phyloP scores from a whole-genome alignment of 64 coral and sea anemone genomes.

The Pocillopora verrucosa region DNA sequence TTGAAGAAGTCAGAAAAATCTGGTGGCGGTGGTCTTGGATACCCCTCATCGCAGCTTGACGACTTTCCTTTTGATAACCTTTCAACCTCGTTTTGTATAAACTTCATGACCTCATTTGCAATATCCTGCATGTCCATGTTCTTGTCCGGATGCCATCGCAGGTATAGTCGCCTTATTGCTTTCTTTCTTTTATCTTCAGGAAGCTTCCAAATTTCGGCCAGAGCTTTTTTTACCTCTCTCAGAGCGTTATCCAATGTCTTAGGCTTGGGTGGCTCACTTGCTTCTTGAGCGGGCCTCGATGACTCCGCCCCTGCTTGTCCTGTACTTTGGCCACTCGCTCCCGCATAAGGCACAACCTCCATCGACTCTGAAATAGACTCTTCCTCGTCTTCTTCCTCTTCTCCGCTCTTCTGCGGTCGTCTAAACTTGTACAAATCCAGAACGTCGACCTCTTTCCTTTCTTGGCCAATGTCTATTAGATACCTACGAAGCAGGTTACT shows the following conservation, averaged over 20 bases:
- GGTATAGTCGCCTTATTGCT: slow-evolving; percentile 68
- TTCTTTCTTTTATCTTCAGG: slow-evolving; percentile 75
- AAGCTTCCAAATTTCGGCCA: slow-evolving; percentile 70
- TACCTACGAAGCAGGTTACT: slow-evolving; percentile 63
- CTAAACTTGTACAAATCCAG: slow-evolving; percentile 84
- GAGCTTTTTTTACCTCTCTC: slow-evolving; percentile 72
- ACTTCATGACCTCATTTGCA: slow-evolving; percentile 69
- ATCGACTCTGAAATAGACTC: slow-evolving; percentile 6
- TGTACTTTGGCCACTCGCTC: neutral
- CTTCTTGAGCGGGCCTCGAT: slow-evolving; percentile 20
- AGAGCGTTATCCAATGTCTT: slow-evolving; percentile 52
- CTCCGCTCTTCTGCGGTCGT: slow-evolving; percentile 28
- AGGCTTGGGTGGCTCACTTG: slow-evolving; percentile 22
- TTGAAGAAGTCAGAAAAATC: slow-evolving; percentile 68
- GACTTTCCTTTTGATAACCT: slow-evolving; percentile 46
- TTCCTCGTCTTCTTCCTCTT: slow-evolving; percentile 29
- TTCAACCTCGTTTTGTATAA: slow-evolving; percentile 71
- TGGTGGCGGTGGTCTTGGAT: neutral
- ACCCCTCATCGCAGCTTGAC: neutral
- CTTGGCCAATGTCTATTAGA: slow-evolving; percentile 47
- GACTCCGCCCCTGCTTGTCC: slow-evolving; percentile 8
- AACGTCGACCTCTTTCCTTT: slow-evolving; percentile 74
- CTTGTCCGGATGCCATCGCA: slow-evolving; percentile 96
- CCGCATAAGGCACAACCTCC: slow-evolving; percentile 60
- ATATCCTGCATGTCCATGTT: slow-evolving; percentile 81